These are phyloP conservation scores for Thalassarche chlororhynchos DNA, from an alignment of 2,113 vertebrate genomes.

Conservation along the genomic window DNA sequence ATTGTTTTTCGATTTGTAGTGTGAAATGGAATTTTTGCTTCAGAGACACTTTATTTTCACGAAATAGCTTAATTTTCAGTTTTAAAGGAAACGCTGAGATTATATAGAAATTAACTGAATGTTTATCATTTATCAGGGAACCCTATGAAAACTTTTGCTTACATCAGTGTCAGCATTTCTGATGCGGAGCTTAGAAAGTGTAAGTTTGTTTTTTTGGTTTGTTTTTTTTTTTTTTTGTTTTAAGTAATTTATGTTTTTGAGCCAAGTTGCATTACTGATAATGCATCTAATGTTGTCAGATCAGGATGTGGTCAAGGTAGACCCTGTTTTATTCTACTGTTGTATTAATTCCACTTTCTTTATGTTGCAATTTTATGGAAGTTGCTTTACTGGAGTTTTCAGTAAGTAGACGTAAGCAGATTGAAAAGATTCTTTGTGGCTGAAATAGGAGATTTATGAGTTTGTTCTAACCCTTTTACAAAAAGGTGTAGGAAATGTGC, in stretches of 20 bases:
- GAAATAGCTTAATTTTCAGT: background rate
- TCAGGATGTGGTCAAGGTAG: background rate
- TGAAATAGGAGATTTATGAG: background rate
- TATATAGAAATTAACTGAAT: background rate
- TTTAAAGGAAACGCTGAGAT: background rate
- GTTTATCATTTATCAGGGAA: constrained; percentile 75
- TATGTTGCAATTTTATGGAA: background rate
- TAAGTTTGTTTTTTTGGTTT: constrained; percentile 58
- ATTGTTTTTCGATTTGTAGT: rapidly evolving
- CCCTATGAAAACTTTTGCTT: constrained; percentile 88
- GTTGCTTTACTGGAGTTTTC: background rate
- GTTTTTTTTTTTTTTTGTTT: background rate
- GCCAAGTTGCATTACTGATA: background rate
- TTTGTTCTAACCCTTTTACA: background rate
- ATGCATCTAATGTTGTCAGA: background rate
- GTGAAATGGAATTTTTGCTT: background rate
- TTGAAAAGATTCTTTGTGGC: background rate
- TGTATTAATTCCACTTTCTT: background rate
- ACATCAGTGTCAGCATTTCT: constrained; percentile 84
- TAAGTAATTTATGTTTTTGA: background rate
- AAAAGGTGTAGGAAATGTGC: background rate
- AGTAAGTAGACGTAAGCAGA: background rate
- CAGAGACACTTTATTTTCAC: background rate
- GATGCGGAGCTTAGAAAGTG: constrained; percentile 86
- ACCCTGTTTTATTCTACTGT: background rate